Evolutionary conservation across 2,797 vertebrate genomes (phyloP).

Genomic region (Lagocephalus sceleratus): DNA sequence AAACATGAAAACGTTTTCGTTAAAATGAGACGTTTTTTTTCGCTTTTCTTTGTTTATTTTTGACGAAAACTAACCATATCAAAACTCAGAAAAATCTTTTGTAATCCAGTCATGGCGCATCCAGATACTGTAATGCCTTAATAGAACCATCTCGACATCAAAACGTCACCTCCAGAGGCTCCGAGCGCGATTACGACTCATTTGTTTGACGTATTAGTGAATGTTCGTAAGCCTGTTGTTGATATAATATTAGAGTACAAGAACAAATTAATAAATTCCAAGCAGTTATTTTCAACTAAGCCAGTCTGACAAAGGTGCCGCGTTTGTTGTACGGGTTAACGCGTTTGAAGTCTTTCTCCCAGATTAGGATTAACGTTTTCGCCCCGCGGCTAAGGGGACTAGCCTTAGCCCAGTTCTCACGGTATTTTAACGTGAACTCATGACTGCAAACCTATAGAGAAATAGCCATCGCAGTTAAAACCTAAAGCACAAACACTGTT

Average conservation of each 20-base stretch:
- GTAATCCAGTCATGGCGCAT: constrained; percentile 30
- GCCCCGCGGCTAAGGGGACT: constrained; percentile 23
- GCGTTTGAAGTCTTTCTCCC: constrained; percentile 38
- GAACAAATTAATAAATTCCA: constrained; percentile 24
- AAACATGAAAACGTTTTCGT: constrained; percentile 13
- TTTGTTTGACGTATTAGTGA: constrained; percentile 40
- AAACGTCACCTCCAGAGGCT: constrained; percentile 32
- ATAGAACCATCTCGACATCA: constrained; percentile 55
- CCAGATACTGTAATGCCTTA: constrained; percentile 68
- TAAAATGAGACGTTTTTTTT: constrained; percentile 5
- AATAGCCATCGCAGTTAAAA: constrained; percentile 74
- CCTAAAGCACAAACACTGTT: constrained; percentile 77
- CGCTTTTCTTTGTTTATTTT: constrained; percentile 11
- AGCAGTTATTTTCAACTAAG: constrained; percentile 50
- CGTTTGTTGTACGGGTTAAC: constrained; percentile 43
- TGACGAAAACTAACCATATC: constrained; percentile 17
- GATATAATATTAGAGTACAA: constrained; percentile 35
- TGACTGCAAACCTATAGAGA: constrained; percentile 67
- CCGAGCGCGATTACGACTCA: constrained; percentile 28
- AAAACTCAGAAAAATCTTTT: constrained; percentile 17
- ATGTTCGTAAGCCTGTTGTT: constrained; percentile 36
- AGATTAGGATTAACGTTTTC: constrained; percentile 36
- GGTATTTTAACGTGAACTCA: constrained; percentile 59
- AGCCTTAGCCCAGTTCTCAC: constrained; percentile 32
- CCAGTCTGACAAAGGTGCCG: constrained; percentile 49